Base-by-base conservation (phyloP, 92 coral and sea anemone genomes). In the Palythoa grandiflora region DNA sequence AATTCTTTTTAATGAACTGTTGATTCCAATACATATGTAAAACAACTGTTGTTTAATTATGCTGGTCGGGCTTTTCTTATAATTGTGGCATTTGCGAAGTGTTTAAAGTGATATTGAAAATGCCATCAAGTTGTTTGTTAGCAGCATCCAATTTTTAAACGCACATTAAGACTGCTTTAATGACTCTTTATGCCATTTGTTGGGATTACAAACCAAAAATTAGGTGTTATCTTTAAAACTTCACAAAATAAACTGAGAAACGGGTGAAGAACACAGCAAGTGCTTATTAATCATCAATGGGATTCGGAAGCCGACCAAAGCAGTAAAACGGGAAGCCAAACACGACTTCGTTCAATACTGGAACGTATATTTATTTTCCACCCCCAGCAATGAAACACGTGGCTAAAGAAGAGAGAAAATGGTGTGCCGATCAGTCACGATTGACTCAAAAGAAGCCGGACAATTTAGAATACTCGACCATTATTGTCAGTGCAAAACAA, bases 21-120 rank as follows among this genome's bases (percentile, higher is more conserved):
- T 81, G 73, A 81, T 66, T 28, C 28, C 61, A 14, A 81, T 48
- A 21, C 75, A 66, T 66, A 66, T 81, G 60, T 61, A 80, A 80
- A 80, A 80, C 39, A 66, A 11, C 57, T 21, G 17, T 77, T 19
- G 17, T 77, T 19, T 60, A 38, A 81, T 63, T 68, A 19, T 35
- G 6, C 21, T 19, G 16, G 35, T 81, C 21, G 21, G 19, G 1
- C 75, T 81, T 59, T 81, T 81, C 63, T 81, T 81, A 17, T 17
- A 17, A 47, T 81, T 28, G 61, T 37, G 55, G 40, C 20, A 50
- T 21, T 81, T 44, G 73, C 15, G 60, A 17, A 60, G 52, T 66
- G 75, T 81, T 81, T 47, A 44, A 20, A 36, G 12, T 20, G 44
- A 71, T 81, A 48, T 47, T 52, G 38, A 48, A 21, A 47, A 11